These are phyloP conservation scores for Megaleporinus macrocephalus DNA, from an alignment of 2,113 vertebrate species.

Conservation along the genomic window DNA sequence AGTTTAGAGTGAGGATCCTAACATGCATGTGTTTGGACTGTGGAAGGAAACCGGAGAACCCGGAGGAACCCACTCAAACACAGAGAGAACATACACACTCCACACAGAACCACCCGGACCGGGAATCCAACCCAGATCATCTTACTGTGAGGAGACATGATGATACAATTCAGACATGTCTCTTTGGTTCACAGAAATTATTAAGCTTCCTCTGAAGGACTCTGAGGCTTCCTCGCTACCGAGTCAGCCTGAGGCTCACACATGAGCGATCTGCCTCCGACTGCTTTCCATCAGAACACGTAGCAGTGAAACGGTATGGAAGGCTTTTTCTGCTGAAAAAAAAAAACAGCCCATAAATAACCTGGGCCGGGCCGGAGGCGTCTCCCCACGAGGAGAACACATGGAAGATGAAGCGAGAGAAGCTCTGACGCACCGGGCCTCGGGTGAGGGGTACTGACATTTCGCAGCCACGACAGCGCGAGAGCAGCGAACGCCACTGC, in stretches of 20 bases:
- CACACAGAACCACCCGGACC: too few relatives aligned
- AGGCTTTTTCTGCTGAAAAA: background rate
- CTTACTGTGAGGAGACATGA: too few relatives aligned
- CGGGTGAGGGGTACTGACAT: background rate
- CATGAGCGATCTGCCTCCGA: background rate
- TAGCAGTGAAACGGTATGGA: background rate
- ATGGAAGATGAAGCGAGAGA: background rate
- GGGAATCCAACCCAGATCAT: too few relatives aligned
- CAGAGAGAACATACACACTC: too few relatives aligned
- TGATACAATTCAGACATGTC: too few relatives aligned
- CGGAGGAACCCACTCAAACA: too few relatives aligned
- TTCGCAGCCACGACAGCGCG: background rate
- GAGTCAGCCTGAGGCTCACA: background rate
- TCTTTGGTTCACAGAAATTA: too few relatives aligned
- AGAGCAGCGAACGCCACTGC: background rate
- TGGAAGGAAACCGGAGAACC: too few relatives aligned
- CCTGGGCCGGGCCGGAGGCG: background rate
- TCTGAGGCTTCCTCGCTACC: too few relatives aligned
- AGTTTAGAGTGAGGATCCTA: too few relatives aligned
- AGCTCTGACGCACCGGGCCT: background rate
- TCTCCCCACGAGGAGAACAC: background rate
- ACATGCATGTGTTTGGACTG: too few relatives aligned
- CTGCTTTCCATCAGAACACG: background rate
- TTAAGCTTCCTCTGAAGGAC: too few relatives aligned
- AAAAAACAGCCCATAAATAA: constrained; percentile 3